A percentile compares a stretch with the other conserved stretches of the same genome.
These are phyloP conservation scores for Danio aesculapii DNA, from an alignment of 2,797 vertebrate species.

Conservation along the genomic window DNA sequence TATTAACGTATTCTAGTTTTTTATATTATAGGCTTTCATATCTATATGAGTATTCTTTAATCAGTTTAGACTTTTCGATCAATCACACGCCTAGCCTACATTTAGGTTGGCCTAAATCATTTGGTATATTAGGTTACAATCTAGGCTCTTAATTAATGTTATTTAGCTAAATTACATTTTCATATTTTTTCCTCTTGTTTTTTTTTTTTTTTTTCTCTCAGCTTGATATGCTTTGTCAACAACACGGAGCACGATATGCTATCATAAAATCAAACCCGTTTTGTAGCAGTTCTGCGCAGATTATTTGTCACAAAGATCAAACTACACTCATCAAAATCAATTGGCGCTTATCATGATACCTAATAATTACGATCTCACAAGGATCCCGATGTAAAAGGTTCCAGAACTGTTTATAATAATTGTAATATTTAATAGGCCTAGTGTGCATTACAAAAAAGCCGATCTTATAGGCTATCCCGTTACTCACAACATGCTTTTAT, in stretches of 20 bases:
- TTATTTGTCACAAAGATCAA: not conserved
- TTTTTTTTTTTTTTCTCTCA: too few species aligned
- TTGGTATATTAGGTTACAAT: not conserved
- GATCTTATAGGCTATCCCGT: conserved; percentile 1
- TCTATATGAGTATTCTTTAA: too few species aligned
- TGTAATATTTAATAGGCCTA: too few species aligned
- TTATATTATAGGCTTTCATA: too few species aligned
- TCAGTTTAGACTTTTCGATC: too few species aligned
- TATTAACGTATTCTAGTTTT: too few species aligned
- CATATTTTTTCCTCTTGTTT: too few species aligned
- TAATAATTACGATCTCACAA: not conserved
- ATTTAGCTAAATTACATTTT: not conserved
- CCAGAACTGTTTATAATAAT: not conserved
- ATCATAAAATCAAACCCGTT: not conserved
- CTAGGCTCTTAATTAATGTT: not conserved
- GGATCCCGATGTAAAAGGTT: not conserved
- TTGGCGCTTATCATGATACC: not conserved
- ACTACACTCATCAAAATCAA: not conserved
- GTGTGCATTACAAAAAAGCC: not conserved
- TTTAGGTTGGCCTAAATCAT: too few species aligned
- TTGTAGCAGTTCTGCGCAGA: not conserved
- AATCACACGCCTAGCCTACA: too few species aligned
- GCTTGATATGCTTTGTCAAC: too few species aligned
- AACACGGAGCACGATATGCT: not conserved
- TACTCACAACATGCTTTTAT: not conserved